These are phyloP conservation scores for Nothocercus julius DNA, from an alignment of 2,113 vertebrate genomes.

Conservation along the genomic window DNA sequence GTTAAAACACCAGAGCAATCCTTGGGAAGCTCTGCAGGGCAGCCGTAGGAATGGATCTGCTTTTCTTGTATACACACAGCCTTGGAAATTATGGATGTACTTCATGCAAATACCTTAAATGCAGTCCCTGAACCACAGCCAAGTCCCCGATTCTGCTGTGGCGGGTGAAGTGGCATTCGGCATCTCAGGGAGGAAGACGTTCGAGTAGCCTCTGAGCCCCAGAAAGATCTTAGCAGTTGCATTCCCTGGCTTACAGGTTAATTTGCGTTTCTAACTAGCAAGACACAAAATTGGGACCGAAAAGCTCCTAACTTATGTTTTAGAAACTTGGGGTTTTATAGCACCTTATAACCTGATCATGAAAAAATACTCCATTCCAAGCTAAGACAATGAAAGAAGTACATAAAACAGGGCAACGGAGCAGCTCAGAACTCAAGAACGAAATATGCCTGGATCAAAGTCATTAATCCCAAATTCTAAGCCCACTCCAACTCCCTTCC, in stretches of 20 bases:
- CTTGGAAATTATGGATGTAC: not conserved
- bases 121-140: not conserved
- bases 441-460: not conserved
- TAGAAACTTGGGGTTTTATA: not conserved
- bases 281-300: not conserved
- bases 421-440: not conserved
- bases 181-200: not conserved
- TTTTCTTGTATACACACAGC: not conserved
- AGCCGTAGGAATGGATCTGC: not conserved
- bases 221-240: not conserved
- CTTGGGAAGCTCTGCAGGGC: not conserved
- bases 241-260: no score
- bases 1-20: no score
- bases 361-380: not conserved
- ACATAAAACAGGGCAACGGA: not conserved
- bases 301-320: not conserved
- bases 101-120: not conserved
- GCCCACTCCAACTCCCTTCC: not conserved
- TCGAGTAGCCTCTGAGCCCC: not conserved
- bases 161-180: not conserved
- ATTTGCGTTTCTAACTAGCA: not conserved
- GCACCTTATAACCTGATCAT: not conserved
- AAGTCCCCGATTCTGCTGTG: not conserved
- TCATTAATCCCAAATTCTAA: not conserved
- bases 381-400: not conserved